Conservation (phyloP, 1,140 invertebrate genomes). For the Sarcophaga bullata region DNA sequence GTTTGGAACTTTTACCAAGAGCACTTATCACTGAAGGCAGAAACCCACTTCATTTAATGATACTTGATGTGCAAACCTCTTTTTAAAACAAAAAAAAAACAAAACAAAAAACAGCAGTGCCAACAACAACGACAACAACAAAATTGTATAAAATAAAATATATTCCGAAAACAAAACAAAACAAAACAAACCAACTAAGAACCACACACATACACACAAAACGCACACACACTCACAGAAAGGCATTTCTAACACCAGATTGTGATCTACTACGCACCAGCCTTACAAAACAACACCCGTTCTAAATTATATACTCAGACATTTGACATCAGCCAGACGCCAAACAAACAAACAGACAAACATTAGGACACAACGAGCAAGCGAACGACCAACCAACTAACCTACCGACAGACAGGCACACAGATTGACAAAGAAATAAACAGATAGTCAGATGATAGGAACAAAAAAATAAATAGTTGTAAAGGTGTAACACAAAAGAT, state of each 20-base stretch:
- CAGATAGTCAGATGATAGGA: neutral
- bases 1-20: conserved; percentile 64
- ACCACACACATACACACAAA: neutral
- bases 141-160: neutral
- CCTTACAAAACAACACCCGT: neutral
- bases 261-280: neutral
- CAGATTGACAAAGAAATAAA: neutral
- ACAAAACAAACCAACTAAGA: neutral
- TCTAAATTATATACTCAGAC: conserved; percentile 1
- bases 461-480: neutral
- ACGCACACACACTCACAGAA: neutral
- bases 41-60: conserved; percentile 66
- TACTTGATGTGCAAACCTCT: conserved; percentile 54
- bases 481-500: conserved; percentile 1
- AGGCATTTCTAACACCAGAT: neutral
- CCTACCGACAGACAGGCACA: neutral
- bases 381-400: neutral
- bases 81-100: conserved; percentile 43
- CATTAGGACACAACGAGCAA: too few species aligned
- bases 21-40: conserved; percentile 61
- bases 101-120: neutral
- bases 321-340: neutral
- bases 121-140: too few species aligned
- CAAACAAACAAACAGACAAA: too few species aligned
- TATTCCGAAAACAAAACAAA: neutral